Evolutionary conservation across 2,888 invertebrate genomes (phyloP), one percentile per base, ranked within the genome.

Genomic region (Unio pictorum): DNA sequence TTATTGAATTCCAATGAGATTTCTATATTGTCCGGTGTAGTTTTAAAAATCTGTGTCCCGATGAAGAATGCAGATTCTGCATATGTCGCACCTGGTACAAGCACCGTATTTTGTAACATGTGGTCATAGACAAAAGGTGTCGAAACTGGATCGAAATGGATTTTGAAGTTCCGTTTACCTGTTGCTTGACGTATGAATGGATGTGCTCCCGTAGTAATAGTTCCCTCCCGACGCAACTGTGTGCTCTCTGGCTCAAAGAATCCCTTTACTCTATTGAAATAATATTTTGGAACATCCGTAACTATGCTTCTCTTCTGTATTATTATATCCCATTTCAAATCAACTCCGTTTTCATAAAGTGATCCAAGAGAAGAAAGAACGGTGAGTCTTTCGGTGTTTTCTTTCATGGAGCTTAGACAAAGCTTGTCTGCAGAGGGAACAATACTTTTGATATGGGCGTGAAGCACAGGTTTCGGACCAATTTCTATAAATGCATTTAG

Each of bases 401-500:
- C 75, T 18, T 66, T 62, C 75, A 80, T 72, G 28, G 76, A 75
- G 7, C 68, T 55, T 17, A 81, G 61, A 57, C 68, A 61, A 17
- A 54, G 28, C 0, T 66, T 68, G 11, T 75, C 73, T 15, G 69
- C 72, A 7, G 62, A 62, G 7, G 72, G 66, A 54, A 80, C 75
- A 6, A 78, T 72, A 60, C 79, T 77, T 17, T 55, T 61, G 7
- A 79, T 55, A 65, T 82, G 78, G 5, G 79, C 71, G n/a, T 73
- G 60, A 26, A 84, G 63, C 11, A 82, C 83, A 18, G 84, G 84
- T 60, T 70, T 78, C 34, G 84, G 85, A 15, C 85, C 85, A 30
- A 86, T 81, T 69, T 86, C 86, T 11, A 86, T 56, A 70, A 81
- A 79, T 8, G 85, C 62, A 64, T 77, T 81, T n/a, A 63, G 67